These are phyloP conservation scores for Carassius gibelio DNA, from an alignment of 2,113 vertebrate genomes.

Conservation along the genomic window DNA sequence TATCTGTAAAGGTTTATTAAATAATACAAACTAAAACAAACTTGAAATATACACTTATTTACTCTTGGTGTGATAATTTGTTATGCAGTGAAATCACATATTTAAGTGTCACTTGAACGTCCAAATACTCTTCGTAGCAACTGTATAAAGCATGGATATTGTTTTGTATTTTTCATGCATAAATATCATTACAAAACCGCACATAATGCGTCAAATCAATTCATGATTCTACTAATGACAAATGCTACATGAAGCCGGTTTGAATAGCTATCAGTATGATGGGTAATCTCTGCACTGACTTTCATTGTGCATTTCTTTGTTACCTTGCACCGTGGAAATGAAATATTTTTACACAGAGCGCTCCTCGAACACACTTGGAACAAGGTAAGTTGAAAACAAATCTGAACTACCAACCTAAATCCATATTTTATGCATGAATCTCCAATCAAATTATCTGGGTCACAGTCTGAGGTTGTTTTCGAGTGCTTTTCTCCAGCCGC, in stretches of 20 bases:
- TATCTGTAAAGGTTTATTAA: not conserved
- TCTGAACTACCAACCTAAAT: slow-evolving; percentile 50
- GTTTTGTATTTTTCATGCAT: not conserved
- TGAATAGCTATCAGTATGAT: slow-evolving; percentile 3
- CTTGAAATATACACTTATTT: too few species aligned
- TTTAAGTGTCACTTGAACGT: not conserved
- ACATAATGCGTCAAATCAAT: not conserved
- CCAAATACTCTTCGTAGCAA: not conserved
- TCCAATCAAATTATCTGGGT: slow-evolving; percentile 61
- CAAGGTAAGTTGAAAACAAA: slow-evolving; percentile 36
- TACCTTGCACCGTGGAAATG: not conserved
- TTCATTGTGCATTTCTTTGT: slow-evolving; percentile 37
- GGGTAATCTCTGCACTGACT: slow-evolving; percentile 2
- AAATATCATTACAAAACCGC: not conserved
- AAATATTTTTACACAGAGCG: slow-evolving; percentile 5
- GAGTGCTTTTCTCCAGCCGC: slow-evolving; percentile 52
- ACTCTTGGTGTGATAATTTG: not conserved
- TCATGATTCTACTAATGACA: not conserved
- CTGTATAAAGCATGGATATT: not conserved
- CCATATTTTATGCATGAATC: slow-evolving; percentile 58
- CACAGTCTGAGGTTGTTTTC: slow-evolving; percentile 49
- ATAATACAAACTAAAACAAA: not conserved
- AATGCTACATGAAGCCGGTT: not conserved
- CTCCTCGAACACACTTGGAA: slow-evolving; percentile 21
- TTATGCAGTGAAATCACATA: not conserved